A percentile compares a stretch with the other conserved stretches of the same genome.
Evolutionary conservation across 2,113 vertebrate species (phyloP).

Genomic region (Calonectris borealis): DNA sequence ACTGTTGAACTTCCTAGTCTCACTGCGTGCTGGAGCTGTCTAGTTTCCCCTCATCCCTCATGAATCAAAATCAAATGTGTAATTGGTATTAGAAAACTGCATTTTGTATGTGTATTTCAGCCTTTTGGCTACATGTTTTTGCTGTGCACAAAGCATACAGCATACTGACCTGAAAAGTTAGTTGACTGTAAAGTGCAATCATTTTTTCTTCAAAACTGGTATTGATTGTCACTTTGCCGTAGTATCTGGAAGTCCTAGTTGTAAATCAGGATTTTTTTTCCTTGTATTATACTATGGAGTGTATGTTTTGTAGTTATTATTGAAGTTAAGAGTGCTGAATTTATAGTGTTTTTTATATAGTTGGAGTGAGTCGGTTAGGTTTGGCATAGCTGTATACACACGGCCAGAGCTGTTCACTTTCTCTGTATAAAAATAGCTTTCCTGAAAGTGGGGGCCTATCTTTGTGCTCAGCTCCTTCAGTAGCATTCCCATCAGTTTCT

Average conservation of each 20-base stretch:
- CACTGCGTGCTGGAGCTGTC: rapidly evolving
- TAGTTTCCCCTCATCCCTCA: not conserved
- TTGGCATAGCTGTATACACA: not conserved
- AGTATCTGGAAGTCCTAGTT: not conserved
- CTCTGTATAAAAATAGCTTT: not conserved
- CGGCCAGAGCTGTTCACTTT: not conserved
- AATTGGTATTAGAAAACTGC: not conserved
- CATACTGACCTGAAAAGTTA: not conserved
- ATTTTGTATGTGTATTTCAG: not conserved
- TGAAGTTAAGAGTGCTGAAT: not conserved
- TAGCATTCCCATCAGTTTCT: not conserved
- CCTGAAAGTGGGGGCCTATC: not conserved
- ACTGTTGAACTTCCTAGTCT: not conserved
- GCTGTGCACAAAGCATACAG: not conserved
- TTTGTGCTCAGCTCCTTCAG: not conserved
- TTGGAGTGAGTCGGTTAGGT: not conserved
- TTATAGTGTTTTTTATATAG: not conserved
- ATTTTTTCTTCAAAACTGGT: not conserved
- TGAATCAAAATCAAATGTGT: not conserved
- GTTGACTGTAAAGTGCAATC: not conserved
- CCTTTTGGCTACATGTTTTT: not conserved
- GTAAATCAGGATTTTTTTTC: not conserved
- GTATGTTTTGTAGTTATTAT: not conserved
- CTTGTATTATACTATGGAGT: not conserved
- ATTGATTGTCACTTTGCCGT: not conserved